A percentile compares a stretch with the other conserved stretches of the same genome.
These are phyloP conservation scores for Picus viridis DNA, from an alignment of 2,797 vertebrate species.

Conservation along the genomic window DNA sequence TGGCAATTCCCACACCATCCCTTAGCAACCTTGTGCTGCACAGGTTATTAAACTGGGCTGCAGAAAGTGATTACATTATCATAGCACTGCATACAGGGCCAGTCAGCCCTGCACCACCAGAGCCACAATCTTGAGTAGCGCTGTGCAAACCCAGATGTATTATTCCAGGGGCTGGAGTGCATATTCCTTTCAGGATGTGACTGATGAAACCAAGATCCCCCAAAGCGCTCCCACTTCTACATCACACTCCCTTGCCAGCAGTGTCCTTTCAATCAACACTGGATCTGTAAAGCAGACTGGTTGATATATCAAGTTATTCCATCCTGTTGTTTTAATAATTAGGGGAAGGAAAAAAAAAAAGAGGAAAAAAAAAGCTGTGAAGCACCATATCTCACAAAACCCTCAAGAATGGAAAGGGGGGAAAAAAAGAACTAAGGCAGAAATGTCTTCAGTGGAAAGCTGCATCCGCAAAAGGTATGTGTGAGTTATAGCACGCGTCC, in stretches of 20 bases:
- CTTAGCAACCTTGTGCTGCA: background rate
- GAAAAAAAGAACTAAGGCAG: background rate
- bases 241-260: background rate
- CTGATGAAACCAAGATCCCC: background rate
- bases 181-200: background rate
- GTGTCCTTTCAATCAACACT: background rate
- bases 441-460: background rate
- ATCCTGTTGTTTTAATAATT: background rate
- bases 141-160: background rate
- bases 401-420: fast-evolving
- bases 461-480: background rate
- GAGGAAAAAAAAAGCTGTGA: background rate
- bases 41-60: fast-evolving
- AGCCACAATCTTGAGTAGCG: background rate
- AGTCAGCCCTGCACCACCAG: background rate
- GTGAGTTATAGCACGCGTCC: background rate
- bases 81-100: background rate
- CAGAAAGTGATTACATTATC: fast-evolving
- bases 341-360: too few relatives aligned
- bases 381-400: background rate
- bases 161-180: background rate
- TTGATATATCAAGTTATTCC: background rate
- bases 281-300: background rate
- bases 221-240: background rate
- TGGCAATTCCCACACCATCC: background rate